Conservation (phyloP, 2,888 invertebrate species). For the Lysandra coridon region DNA sequence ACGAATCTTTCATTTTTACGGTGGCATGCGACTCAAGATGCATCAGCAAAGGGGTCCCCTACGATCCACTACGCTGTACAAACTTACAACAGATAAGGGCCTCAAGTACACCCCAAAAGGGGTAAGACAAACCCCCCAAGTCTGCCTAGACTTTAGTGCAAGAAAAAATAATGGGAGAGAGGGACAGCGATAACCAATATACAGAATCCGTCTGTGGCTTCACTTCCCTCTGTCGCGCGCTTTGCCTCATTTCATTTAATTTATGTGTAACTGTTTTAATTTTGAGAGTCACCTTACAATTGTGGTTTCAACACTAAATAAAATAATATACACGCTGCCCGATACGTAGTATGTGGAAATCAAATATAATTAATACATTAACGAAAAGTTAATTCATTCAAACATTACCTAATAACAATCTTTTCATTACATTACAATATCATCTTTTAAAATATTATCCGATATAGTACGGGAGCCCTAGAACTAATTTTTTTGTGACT, state of each 20-base stretch:
- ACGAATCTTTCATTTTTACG: conserved; percentile 49
- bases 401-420: not conserved
- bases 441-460: too few species aligned
- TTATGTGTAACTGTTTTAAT: conserved; percentile 33
- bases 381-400: too few species aligned
- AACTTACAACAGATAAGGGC: conserved; percentile 79
- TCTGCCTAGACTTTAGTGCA: conserved; percentile 72
- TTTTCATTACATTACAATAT: not conserved
- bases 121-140: conserved; percentile 75
- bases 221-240: conserved; percentile 42
- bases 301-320: not conserved
- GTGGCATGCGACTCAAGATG: conserved; percentile 72
- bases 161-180: conserved; percentile 70
- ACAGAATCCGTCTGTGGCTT: conserved; percentile 46
- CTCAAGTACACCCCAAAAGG: conserved; percentile 78
- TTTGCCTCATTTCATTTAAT: conserved; percentile 42
- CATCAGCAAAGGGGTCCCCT: conserved; percentile 75
- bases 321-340: not conserved
- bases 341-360: not conserved
- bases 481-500: too few species aligned
- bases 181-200: conserved; percentile 54
- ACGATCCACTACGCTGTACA: conserved; percentile 78
- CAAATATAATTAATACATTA: too few species aligned
- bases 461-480: too few species aligned
- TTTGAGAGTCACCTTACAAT: conserved; percentile 6